phyloP scores from a whole-genome alignment of 2,797 vertebrate genomes.

The Parauchenoglanis ngamensis region DNA sequence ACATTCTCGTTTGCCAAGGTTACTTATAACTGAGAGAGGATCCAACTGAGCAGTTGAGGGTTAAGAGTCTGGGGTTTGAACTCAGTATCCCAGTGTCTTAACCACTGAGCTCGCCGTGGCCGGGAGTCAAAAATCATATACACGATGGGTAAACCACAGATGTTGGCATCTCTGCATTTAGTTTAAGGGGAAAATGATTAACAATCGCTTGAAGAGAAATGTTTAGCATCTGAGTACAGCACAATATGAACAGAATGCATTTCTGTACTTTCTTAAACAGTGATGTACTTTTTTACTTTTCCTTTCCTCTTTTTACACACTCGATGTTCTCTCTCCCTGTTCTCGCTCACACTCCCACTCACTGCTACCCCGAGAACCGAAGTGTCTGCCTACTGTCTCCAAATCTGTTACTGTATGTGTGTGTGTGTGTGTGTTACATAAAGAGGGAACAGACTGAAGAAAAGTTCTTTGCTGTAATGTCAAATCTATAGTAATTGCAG shows the following conservation, averaged over 20 bases:
- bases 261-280: conserved; percentile 45
- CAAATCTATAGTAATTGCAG: background rate
- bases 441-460: conserved; percentile 21
- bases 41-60: background rate
- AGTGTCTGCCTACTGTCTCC: conserved; percentile 53
- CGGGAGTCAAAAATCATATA: background rate
- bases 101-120: background rate
- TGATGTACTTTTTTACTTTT: conserved; percentile 28
- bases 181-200: background rate
- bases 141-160: background rate
- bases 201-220: background rate
- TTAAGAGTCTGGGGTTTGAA: background rate
- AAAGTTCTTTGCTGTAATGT: conserved; percentile 18
- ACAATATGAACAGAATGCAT: background rate
- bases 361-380: conserved; percentile 56
- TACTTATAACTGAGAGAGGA: background rate
- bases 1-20: background rate
- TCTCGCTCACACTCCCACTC: conserved; percentile 53
- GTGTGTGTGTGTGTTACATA: conserved; percentile 8
- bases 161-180: background rate
- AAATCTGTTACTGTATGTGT: conserved; percentile 43
- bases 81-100: background rate
- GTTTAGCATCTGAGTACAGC: background rate
- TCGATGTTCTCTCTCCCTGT: conserved; percentile 39
- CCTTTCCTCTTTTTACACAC: conserved; percentile 54